phyloP scores from a whole-genome alignment of 2,797 vertebrate genomes.

The Philypnodon macrostomus region DNA sequence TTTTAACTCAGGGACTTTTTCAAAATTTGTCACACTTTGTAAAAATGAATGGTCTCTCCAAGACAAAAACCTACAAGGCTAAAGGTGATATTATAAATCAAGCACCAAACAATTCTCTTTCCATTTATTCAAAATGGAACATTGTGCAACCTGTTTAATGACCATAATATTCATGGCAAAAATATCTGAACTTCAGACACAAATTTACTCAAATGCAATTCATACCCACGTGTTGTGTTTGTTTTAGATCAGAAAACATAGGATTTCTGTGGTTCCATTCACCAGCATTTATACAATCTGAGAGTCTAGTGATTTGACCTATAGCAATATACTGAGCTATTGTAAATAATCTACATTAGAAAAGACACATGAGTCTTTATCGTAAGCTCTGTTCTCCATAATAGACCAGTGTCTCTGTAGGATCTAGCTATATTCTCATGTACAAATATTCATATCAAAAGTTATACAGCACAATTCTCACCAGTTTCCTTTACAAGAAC shows the following conservation, averaged over 20 bases:
- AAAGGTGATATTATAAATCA: constrained; percentile 75
- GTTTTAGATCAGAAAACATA: constrained; percentile 45
- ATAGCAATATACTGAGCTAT: constrained; percentile 65
- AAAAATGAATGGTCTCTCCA: constrained; percentile 67
- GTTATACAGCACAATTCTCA: constrained; percentile 84
- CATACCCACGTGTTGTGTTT: constrained; percentile 47
- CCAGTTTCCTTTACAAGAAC: constrained; percentile 82
- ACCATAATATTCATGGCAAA: constrained; percentile 69
- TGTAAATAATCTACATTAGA: constrained; percentile 61
- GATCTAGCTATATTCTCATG: constrained; percentile 78
- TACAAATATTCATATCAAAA: constrained; percentile 86
- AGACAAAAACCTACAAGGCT: constrained; percentile 75
- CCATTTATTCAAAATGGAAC: constrained; percentile 70
- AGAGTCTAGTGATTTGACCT: constrained; percentile 66
- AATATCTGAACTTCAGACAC: constrained; percentile 63
- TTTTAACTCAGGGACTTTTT: constrained; percentile 57
- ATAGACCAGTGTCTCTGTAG: constrained; percentile 75
- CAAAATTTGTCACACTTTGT: constrained; percentile 66
- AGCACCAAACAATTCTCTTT: constrained; percentile 75
- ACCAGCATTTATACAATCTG: constrained; percentile 71
- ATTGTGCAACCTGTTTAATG: constrained; percentile 78
- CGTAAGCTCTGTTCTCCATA: constrained; percentile 69
- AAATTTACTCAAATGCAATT: constrained; percentile 58
- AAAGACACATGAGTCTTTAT: constrained; percentile 60
- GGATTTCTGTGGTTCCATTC: constrained; percentile 63